Evolutionary conservation across 2,797 vertebrate genomes (phyloP), one percentile per base, ranked within the genome.

Genomic region (Eupleurogrammus muticus): DNA sequence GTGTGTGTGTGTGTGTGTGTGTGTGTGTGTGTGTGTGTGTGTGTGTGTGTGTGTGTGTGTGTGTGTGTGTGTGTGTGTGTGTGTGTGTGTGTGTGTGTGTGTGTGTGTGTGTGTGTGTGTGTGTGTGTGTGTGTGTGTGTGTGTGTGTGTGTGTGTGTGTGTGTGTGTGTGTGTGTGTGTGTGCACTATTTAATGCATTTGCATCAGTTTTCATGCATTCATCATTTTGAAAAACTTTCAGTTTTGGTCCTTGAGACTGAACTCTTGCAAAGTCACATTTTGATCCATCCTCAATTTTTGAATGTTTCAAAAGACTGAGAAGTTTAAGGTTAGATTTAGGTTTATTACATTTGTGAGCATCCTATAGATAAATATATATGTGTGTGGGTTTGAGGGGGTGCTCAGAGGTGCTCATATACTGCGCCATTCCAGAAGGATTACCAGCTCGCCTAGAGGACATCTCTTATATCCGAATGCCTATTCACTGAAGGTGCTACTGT

Each of bases 321-420:
- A 23, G 7, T 2, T 28, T 20, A 9, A 13, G 14, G 13, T n/a
- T 35, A 38, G 36, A 38, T 38, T 38, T 14, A 16, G 5, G 38
- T 40, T 14, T 14, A 42, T 14, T 42, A 14, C 13, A 42, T 13
- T 44, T 17, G 40, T n/a, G 5, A 44, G 16, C 16, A 5, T 44
- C 24, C 20, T 44, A 5, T 10, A 46, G 2, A 23, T 2, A 21
- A 57, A 42, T 52, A 47, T 70, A 36, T 56, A 20, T 40, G 19
- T 44, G 46, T 8, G 13, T 16, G 28, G 44, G 35, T 42, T 32
- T 47, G 28, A 7, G 69, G 38, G 36, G 64, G 62, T 77, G 93
- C 89, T 81, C 92, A 90, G 81, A 84, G 75, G 87, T 90, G 81
- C 91, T 78, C 12, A 56, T 91, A 42, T 81, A 71, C 79, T 60